Evolutionary conservation across 2,797 vertebrate species (phyloP), one percentile per base, ranked within the genome.

Genomic region (Pachyuromys duprasi): DNA sequence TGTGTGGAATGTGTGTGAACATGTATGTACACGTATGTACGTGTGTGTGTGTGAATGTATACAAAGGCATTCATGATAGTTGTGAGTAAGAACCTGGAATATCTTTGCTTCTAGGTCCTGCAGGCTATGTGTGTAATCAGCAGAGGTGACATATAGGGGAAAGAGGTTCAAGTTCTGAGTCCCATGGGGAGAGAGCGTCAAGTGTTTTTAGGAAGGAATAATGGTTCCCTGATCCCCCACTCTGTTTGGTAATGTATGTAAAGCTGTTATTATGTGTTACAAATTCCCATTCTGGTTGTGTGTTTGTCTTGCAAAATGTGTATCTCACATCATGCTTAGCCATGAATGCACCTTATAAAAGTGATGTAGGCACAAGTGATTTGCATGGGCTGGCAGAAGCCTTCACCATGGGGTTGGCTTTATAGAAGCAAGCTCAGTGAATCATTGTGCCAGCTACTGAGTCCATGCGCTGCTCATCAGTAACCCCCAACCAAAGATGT

Each of bases 391-490:
- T 83, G 81, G 31, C 89, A 96, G 95, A 83, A 76, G 86, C 33
- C 88, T 93, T 94, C 94, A 9, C 78, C 69, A 13, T 0, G 96
- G 79, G 57, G 55, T 94, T 3, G 1, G 80, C 45, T 90, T 96
- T 90, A 89, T 97, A n/a, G 62, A 92, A 74, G 76, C 45, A 28
- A 26, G 24, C 31, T 87, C 83, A n/a, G 24, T 53, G 1, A 31
- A 92, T 76, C 53, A 62, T 63, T 75, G 9, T 39, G 94, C 97
- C 42, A 95, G 95, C 91, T 80, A 83, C 83, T 92, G 91, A 95
- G 94, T 65, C 53, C 53, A 95, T 92, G 95, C 79, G 62, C 63
- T 91, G 39, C 62, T 96, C 93, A 91, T 96, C 96, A 96, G 94
- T 95, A 94, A 94, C 22, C 90, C 49, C 24, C n/a, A 96, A 96